phyloP scores from a whole-genome alignment of 2,797 vertebrate species.

The Alfaro cultratus region DNA sequence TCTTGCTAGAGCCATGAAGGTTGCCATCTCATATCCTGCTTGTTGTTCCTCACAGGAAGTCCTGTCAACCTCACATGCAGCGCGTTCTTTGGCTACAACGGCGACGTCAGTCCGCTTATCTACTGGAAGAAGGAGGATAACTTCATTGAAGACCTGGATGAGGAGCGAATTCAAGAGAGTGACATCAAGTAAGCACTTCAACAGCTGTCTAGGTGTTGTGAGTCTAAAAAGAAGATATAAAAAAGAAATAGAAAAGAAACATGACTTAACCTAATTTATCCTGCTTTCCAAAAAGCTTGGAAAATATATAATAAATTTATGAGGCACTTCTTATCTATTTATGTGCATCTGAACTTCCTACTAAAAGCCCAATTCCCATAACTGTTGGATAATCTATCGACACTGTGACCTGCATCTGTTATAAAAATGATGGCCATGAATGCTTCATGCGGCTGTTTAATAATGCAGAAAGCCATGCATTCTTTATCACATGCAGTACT shows the following conservation, averaged over 20 bases:
- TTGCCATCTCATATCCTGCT: conserved; percentile 13
- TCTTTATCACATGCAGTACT: conserved; percentile 45
- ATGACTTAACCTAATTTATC: neutral
- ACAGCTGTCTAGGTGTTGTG: neutral
- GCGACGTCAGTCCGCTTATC: conserved; percentile 93
- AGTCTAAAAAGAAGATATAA: neutral
- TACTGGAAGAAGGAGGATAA: conserved; percentile 99
- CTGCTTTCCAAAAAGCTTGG: neutral
- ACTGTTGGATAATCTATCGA: conserved; percentile 24
- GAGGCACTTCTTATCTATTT: conserved; percentile 20
- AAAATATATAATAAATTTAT: conserved; percentile 30
- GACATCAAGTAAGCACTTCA: conserved; percentile 90
- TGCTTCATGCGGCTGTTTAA: conserved; percentile 58
- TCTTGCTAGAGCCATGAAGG: neutral
- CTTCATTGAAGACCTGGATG: conserved; percentile 97
- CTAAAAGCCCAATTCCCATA: conserved; percentile 43
- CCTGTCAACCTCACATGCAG: conserved; percentile 93
- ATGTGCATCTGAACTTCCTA: conserved; percentile 14
- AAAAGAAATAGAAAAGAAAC: neutral
- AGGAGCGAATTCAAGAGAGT: conserved; percentile 92
- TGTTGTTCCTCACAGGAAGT: conserved; percentile 79
- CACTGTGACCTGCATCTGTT: conserved; percentile 30
- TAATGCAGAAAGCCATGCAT: conserved; percentile 66
- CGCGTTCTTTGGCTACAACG: conserved; percentile 96
- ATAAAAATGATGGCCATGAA: conserved; percentile 51